Percentiles rank a stretch among this genome's conserved stretches.
phyloP scores from a whole-genome alignment of 2,113 vertebrate species.

The Thermophis baileyi region DNA sequence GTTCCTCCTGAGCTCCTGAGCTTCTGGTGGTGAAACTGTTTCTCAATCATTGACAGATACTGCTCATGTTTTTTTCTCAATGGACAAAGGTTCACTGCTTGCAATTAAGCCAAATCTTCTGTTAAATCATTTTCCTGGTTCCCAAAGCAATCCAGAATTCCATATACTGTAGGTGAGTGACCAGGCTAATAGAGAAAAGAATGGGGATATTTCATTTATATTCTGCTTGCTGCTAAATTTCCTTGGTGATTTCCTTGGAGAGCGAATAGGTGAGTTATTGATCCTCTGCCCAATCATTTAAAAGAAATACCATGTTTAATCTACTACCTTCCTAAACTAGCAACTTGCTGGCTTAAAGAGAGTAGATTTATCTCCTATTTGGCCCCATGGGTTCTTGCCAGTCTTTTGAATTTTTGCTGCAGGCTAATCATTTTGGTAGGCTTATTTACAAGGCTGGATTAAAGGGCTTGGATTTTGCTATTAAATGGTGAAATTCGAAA shows the following conservation, averaged over 20 bases:
- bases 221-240: not conserved
- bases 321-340: not conserved
- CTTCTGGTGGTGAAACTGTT: not conserved
- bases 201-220: not conserved
- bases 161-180: not conserved
- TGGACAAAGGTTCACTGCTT: not conserved
- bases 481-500: not conserved
- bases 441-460: not conserved
- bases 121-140: not conserved
- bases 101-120: not conserved
- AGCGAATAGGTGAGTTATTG: not conserved
- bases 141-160: not conserved
- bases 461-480: not conserved
- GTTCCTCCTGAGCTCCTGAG: not conserved
- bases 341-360: not conserved
- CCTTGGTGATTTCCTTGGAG: not conserved
- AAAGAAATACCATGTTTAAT: not conserved
- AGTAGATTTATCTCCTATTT: not conserved
- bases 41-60: not conserved
- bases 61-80: not conserved
- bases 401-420: not conserved
- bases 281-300: not conserved
- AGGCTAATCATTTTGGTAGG: not conserved
- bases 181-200: not conserved
- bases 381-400: not conserved